Percentiles rank a stretch among this genome's conserved stretches.
These are phyloP conservation scores for Acromyrmex charruanus DNA, from an alignment of 1,140 invertebrate species.

Conservation along the genomic window DNA sequence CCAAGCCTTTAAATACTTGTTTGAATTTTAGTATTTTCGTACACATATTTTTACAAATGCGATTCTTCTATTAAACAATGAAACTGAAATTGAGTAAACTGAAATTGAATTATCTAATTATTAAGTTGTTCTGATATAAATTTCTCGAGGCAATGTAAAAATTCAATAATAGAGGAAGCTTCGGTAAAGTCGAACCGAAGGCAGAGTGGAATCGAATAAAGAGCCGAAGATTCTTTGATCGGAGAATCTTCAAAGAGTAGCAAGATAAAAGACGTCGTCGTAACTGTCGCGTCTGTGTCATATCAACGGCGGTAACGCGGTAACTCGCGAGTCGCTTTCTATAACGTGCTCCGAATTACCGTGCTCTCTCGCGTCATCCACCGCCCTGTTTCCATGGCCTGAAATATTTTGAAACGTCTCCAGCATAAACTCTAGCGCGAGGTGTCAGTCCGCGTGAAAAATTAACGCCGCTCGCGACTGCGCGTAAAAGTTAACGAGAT, in stretches of 20 bases:
- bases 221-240: slow-evolving; percentile 58
- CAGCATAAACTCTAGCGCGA: slow-evolving; percentile 32
- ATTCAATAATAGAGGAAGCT: slow-evolving; percentile 16
- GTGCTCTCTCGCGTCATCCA: neutral
- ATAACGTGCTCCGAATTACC: slow-evolving; percentile 38
- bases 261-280: slow-evolving; percentile 64
- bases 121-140: neutral
- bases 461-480: slow-evolving; percentile 55
- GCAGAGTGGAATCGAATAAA: slow-evolving; percentile 53
- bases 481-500: slow-evolving; percentile 61
- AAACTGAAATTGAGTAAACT: neutral
- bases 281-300: slow-evolving; percentile 67
- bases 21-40: too few species aligned
- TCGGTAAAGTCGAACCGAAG: neutral
- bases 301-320: slow-evolving; percentile 32
- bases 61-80: neutral
- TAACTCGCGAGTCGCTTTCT: slow-evolving; percentile 18
- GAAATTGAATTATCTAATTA: neutral
- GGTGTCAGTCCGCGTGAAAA: slow-evolving; percentile 54
- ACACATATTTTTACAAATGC: neutral
- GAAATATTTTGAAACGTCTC: slow-evolving; percentile 51
- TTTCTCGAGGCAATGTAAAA: too few species aligned
- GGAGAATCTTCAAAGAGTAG: slow-evolving; percentile 61
- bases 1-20: too few species aligned
- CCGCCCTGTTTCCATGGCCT: neutral